Evolutionary conservation across 2,888 invertebrate genomes (phyloP), one percentile per base, ranked within the genome.

Genomic region (Exocentrus adspersus): DNA sequence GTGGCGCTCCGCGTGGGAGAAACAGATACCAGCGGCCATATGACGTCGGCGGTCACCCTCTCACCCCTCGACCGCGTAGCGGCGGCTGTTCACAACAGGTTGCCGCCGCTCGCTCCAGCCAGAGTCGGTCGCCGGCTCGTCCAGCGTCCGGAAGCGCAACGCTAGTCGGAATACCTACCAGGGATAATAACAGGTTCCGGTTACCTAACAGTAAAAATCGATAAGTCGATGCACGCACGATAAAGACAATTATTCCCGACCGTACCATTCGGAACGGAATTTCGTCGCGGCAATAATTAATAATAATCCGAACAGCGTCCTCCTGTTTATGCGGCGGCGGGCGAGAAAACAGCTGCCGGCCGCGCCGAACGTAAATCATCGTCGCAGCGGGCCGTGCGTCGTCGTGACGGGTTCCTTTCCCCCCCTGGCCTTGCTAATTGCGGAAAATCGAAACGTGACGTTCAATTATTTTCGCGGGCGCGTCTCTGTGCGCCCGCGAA

Each of bases 1-100:
- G 71, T 63, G 65, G 67, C 48, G 72, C 71, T 5, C 69, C 74
- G 74, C 74, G 74, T 72, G 71, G 74, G 72, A 74, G 72, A 72
- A 64, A 62, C 62, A 62, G 64, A 64, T 64, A 64, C 60, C 62
- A 60, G 62, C 59, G 46, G 62, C 63, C 62, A 67, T 60, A 62
- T 67, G 67, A 67, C 62, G 65, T 30, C 32, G 57, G 28, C 46
- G 57, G 46, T 32, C 52, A 9, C 9, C 59, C 50, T 61, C 19
- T 41, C 50, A 37, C 43, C 43, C 32, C 28, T 1, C 57, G 46
- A 50, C 24, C 16, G 42, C 43, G 20, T 24, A 54, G 21, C 50
- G 52, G 43, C 50, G 51, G 37, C n/a, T 5, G 14, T 43, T 58
- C 67, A 67, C 69, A 69, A 69, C 69, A 69, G 69, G 69, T 69